Base-by-base conservation (phyloP, 2,797 vertebrate species). In the Arctocebus calabarensis region DNA sequence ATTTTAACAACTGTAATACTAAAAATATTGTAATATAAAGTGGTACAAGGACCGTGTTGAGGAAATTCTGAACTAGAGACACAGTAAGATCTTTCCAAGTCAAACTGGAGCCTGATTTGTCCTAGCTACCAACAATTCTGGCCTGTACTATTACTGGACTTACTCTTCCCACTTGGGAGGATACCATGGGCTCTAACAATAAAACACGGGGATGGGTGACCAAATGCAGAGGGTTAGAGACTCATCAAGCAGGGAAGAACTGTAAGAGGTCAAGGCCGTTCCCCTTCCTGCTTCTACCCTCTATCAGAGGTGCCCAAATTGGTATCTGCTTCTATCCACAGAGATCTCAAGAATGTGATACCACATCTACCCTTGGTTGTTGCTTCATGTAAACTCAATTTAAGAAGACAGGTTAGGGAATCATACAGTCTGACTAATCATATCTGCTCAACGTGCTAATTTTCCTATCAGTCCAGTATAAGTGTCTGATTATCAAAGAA, bases 181-280 rank as follows among this genome's bases (percentile, higher is more conserved):
- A 96, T 70, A 68, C 25, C 48, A 52, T 83, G 83, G 20, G 25
- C 37, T 94, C 70, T 85, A 83, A 66, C 37, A 61, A 27, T 11
- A 79, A 81, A 55, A 55, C 9, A 88, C 71, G 95, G 91, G 96
- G 81, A 89, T 82, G 61, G 48, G 86, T 91, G 84, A 77, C 48
- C 71, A 66, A 93, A 70, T n/a, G 7, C n/a, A 88, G 32, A 84
- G 77, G 11, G 32, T 85, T 83, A 75, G 74, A 86, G 45, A 79
- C 81, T 90, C 89, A 84, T 77, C 32, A 29, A 29, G 25, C 16
- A 48, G 59, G 9, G 86, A 81, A 66, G 89, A 89, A 75, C 86
- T 90, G 87, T 43, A 88, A 93, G 71, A 94, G 93, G 91, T 94
- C 91, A 95, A 64, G 25, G 7, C n/a, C 62, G 8, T 75, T 96